phyloP scores from a whole-genome alignment of 2,113 vertebrate species.

The Orthonyx spaldingii region DNA sequence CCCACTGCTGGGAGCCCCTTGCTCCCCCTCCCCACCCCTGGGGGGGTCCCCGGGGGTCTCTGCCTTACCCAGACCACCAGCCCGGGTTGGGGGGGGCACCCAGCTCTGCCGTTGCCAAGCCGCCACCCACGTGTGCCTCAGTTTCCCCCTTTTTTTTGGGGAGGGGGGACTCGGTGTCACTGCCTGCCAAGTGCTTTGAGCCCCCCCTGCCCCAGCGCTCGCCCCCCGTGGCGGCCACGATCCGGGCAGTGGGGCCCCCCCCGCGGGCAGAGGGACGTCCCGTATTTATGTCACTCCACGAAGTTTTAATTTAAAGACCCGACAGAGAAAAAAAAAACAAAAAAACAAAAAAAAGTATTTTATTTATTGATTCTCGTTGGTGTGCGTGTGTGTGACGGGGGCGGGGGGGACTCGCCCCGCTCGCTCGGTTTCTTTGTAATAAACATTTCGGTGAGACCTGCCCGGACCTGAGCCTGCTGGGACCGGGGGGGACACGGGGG shows the following conservation, averaged over 20 bases:
- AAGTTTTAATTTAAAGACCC: constrained; percentile 30
- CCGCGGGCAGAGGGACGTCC: neutral
- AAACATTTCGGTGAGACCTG: constrained; percentile 23
- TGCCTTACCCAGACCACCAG: constrained; percentile 25
- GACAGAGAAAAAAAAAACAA: too few relatives aligned
- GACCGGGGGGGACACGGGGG: neutral
- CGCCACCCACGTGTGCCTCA: neutral
- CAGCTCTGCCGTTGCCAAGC: neutral
- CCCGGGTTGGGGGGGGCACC: neutral
- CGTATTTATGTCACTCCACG: constrained; percentile 23
- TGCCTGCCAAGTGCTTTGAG: constrained; percentile 37
- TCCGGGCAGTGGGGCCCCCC: neutral
- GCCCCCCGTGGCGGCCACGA: neutral
- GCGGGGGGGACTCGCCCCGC: neutral
- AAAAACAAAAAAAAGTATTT: constrained; percentile 27
- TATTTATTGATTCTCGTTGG: constrained; percentile 39
- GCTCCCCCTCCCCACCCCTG: neutral
- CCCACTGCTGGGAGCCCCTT: neutral
- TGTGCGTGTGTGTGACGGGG: neutral
- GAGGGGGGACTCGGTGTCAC: neutral
- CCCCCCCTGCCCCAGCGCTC: neutral
- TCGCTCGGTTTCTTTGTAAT: constrained; percentile 47
- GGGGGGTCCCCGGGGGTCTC: neutral
- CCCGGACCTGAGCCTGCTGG: neutral
- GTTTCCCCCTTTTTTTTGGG: neutral